Base-by-base conservation (phyloP, 2,797 vertebrate species). In the Pseudopleuronectes americanus region DNA sequence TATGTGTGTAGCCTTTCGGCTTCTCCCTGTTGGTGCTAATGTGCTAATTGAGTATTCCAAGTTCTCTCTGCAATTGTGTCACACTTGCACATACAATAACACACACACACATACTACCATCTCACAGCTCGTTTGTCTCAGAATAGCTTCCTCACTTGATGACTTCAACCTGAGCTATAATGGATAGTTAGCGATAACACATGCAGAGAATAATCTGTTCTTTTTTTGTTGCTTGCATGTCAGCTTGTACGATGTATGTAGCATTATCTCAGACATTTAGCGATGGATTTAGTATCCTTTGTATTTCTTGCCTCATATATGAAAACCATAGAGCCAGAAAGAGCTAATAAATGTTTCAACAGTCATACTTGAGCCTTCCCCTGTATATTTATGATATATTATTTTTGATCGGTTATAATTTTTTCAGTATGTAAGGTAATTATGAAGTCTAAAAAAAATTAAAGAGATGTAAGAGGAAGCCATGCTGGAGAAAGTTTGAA, bases 11-110 rank as follows among this genome's bases (percentile, higher is more conserved):
- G 80, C 76, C 83, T 91, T 80, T 86, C 57, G 66, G 82, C 84
- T 84, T 72, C 73, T 87, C 86, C 65, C 86, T 90, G 76, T 75
- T 92, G 84, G 91, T 89, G 90, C 86, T 92, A 91, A 93, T 92
- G 91, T 94, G 91, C 93, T 93, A 92, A 92, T 89, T 91, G 82
- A 92, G 77, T 84, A 87, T 89, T 88, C 86, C 74, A 84, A 88
- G 83, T 88, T 90, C 84, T 81, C 76, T 75, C 83, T 85, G 87
- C 87, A 91, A 92, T 87, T 88, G 87, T 86, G 89, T 91, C 85
- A 82, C 89, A 62, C 63, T 80, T 52, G 61, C 71, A 79, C 68
- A 79, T 28, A 65, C 72, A 68, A 62, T 43, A 47, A 65, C 31
- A 58, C 66, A 45, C 36, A 47, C 57, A 72, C 68, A 73, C 58